Evolutionary conservation across 1,140 invertebrate genomes (phyloP).

Genomic region (Aphis craccivora): DNA sequence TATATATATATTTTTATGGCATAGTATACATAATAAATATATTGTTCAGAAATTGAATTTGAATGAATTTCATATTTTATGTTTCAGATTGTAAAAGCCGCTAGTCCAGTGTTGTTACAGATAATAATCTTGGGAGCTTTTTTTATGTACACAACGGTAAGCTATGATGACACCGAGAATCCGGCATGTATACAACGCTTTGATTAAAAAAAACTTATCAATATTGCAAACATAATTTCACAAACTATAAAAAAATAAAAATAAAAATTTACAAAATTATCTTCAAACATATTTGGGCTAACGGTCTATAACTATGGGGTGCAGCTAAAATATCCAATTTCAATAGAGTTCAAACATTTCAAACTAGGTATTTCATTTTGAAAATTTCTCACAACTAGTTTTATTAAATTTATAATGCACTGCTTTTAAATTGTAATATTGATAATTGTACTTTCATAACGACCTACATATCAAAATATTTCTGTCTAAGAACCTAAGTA

Average conservation of each 20-base stretch:
- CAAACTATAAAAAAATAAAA: not conserved
- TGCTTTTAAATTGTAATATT: not conserved
- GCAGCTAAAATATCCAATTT: not conserved
- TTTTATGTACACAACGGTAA: constrained; percentile 92
- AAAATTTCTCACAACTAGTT: not conserved
- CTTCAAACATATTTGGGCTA: not conserved
- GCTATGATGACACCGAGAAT: constrained; percentile 61
- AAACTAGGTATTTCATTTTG: not conserved
- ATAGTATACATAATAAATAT: not conserved
- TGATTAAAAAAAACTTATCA: constrained; percentile 14
- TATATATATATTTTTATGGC: not conserved
- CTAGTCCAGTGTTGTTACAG: constrained; percentile 87
- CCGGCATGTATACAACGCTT: not conserved
- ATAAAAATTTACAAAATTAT: not conserved
- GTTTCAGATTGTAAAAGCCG: constrained; percentile 86
- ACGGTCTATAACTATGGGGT: not conserved
- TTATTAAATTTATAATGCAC: not conserved
- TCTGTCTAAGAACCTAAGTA: no score
- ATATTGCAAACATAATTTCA: not conserved
- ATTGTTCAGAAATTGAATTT: not conserved
- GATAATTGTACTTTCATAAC: not conserved
- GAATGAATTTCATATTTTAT: constrained; percentile 19
- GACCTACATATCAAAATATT: no score
- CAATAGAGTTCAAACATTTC: not conserved
- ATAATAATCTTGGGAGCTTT: constrained; percentile 91